Conservation (phyloP, 2,113 vertebrate species). For the Chionodraco myersi region DNA sequence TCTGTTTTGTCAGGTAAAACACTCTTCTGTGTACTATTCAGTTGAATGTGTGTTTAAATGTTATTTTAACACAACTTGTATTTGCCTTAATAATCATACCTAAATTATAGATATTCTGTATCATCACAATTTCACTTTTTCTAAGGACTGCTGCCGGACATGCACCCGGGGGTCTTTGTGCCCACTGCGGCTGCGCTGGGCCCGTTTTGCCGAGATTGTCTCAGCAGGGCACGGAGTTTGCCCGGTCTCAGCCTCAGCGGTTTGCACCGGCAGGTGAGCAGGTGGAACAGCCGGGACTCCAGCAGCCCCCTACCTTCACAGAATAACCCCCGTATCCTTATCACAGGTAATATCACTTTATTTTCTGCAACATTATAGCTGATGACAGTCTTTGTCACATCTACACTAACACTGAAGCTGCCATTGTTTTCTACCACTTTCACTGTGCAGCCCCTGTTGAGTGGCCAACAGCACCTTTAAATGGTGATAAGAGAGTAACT, state of each 20-base stretch:
- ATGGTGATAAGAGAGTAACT: not conserved
- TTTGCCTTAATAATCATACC: not conserved
- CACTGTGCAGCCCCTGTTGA: not conserved
- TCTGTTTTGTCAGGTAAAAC: conserved; percentile 66
- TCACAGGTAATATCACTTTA: conserved; percentile 74
- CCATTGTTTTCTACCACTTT: conserved; percentile 31
- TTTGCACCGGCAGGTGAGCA: conserved; percentile 72
- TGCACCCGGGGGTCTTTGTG: conserved; percentile 63
- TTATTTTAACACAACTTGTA: not conserved
- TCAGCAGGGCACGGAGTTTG: conserved; percentile 35
- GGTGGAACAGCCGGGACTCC: conserved; percentile 64
- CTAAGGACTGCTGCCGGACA: conserved; percentile 52
- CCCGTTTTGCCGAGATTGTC: conserved; percentile 58
- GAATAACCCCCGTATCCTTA: conserved; percentile 81
- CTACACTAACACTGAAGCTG: conserved; percentile 22
- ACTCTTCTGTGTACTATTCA: not conserved
- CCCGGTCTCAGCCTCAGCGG: conserved; percentile 53
- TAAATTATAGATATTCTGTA: not conserved
- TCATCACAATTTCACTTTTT: conserved; percentile 5
- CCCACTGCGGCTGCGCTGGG: conserved; percentile 44
- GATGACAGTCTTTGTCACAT: conserved; percentile 7
- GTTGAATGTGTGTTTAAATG: not conserved
- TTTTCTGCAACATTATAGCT: not conserved
- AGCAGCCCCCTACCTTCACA: conserved; percentile 21
- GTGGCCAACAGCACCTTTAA: not conserved